These are phyloP conservation scores for Sebastes itinus DNA, from an alignment of 2,797 vertebrate species.

Conservation along the genomic window DNA sequence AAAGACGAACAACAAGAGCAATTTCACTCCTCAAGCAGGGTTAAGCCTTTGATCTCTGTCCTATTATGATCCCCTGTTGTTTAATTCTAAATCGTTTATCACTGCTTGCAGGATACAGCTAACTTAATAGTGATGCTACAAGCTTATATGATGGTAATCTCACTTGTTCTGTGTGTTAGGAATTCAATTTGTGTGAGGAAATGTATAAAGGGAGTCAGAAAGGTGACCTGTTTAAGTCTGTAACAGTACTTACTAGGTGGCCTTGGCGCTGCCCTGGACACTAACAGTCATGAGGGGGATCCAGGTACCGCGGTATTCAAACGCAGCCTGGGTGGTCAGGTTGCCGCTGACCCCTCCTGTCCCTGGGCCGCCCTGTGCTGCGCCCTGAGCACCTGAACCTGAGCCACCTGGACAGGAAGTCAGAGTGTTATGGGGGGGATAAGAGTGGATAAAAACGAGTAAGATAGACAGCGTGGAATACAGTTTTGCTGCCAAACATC, in stretches of 20 bases:
- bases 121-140: not conserved
- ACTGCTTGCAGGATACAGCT: not conserved
- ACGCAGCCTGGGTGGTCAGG: slow-evolving; percentile 92
- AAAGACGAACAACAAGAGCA: slow-evolving; percentile 2
- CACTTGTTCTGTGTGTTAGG: not conserved
- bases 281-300: slow-evolving; percentile 95
- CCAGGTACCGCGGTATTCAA: slow-evolving; percentile 98
- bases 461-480: not conserved
- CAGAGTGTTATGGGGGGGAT: not conserved
- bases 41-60: slow-evolving; percentile 19
- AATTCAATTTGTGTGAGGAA: not conserved
- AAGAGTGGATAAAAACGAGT: not conserved
- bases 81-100: not conserved
- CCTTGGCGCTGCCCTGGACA: slow-evolving; percentile 96
- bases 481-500: not conserved
- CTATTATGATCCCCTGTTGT: not conserved
- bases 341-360: slow-evolving; percentile 83
- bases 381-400: slow-evolving; percentile 80
- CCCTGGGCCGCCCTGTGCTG: slow-evolving; percentile 85
- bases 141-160: not conserved
- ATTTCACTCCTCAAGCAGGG: not conserved
- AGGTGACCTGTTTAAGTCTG: not conserved
- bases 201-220: not conserved
- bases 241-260: slow-evolving; percentile 91
- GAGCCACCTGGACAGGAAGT: slow-evolving; percentile 72